phyloP scores from a whole-genome alignment of 2,113 vertebrate genomes.

The Trichomycterus rosablanca region DNA sequence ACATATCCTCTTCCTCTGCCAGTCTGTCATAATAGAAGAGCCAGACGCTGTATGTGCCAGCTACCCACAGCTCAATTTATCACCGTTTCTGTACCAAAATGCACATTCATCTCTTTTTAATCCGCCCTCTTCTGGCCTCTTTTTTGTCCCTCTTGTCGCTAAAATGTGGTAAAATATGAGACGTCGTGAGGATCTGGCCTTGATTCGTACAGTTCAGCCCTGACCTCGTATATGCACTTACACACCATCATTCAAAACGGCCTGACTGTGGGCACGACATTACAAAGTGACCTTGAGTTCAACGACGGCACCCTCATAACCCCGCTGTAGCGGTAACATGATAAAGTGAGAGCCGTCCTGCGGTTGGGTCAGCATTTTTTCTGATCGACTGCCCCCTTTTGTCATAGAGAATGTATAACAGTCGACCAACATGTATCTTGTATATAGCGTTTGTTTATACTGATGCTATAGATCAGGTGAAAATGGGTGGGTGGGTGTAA shows the following conservation, averaged over 20 bases:
- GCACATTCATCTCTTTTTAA: conserved; percentile 56
- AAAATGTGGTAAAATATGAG: conserved; percentile 55
- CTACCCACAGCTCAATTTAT: conserved; percentile 35
- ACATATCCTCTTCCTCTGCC: background rate
- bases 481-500: background rate
- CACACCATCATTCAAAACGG: conserved; percentile 56
- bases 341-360: conserved; percentile 60
- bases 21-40: background rate
- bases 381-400: conserved; percentile 31
- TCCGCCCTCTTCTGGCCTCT: conserved; percentile 45
- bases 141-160: conserved; percentile 10
- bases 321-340: conserved; percentile 57
- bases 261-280: conserved; percentile 62
- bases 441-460: background rate
- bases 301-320: conserved; percentile 19
- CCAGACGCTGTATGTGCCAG: background rate
- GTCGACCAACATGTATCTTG: background rate
- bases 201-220: conserved; percentile 49
- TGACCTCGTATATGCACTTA: conserved; percentile 36
- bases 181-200: conserved; percentile 60
- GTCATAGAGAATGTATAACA: background rate
- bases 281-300: conserved; percentile 67
- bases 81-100: conserved; percentile 52
- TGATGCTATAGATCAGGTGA: conserved; percentile 25
- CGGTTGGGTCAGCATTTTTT: conserved; percentile 61